These are phyloP conservation scores for Bombyx mandarina DNA, from an alignment of 1,140 invertebrate species.

Conservation along the genomic window DNA sequence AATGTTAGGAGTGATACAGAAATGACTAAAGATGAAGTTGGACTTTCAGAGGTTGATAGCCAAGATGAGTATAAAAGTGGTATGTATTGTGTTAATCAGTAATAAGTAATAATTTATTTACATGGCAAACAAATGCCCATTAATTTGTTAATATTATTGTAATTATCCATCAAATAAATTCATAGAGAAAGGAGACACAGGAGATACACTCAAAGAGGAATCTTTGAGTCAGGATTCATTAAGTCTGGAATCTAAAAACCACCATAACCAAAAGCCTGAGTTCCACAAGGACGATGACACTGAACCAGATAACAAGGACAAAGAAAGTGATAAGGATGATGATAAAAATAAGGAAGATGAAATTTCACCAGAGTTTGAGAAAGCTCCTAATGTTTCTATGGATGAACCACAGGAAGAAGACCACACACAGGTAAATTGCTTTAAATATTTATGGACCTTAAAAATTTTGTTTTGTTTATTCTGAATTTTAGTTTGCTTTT, in stretches of 20 bases:
- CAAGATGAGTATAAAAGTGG: constrained; percentile 14
- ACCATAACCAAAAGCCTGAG: neutral
- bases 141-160: too few relatives aligned
- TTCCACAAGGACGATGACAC: constrained; percentile 2
- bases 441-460: too few relatives aligned
- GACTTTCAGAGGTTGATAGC: constrained; percentile 20
- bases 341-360: constrained; percentile 32
- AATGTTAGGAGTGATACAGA: constrained; percentile 23
- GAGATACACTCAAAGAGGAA: constrained; percentile 23
- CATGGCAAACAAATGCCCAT: too few relatives aligned
- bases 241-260: constrained; percentile 11
- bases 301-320: constrained; percentile 10
- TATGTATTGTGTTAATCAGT: neutral
- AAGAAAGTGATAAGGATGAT: constrained; percentile 13
- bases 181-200: neutral
- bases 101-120: too few relatives aligned
- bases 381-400: constrained; percentile 48
- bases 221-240: constrained; percentile 9
- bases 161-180: too few relatives aligned
- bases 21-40: constrained; percentile 14
- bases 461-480: too few relatives aligned
- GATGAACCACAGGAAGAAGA: constrained; percentile 59
- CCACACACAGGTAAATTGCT: constrained; percentile 43
- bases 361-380: constrained; percentile 46
- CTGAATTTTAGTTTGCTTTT: too few relatives aligned